These are phyloP conservation scores for Lycocerus yunnanus DNA, from an alignment of 2,888 invertebrate genomes.

Conservation along the genomic window DNA sequence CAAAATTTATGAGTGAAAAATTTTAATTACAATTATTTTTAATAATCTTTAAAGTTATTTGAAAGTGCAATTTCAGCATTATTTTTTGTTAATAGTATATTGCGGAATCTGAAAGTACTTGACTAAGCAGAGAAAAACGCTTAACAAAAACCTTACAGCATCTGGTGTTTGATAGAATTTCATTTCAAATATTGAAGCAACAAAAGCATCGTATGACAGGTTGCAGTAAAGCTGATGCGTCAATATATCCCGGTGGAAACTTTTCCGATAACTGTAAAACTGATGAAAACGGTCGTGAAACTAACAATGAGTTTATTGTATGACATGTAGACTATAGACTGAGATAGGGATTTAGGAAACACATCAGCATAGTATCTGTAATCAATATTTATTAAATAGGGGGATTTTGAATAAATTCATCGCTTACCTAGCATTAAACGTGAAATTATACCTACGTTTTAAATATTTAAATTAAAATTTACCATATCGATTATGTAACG, in stretches of 20 bases:
- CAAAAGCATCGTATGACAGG: slow-evolving; percentile 23
- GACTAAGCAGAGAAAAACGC: slow-evolving; percentile 10
- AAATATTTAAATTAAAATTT: slow-evolving; percentile 1
- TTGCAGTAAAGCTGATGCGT: slow-evolving; percentile 29
- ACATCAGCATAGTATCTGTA: slow-evolving; percentile 8
- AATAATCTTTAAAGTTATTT: neutral
- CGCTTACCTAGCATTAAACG: neutral
- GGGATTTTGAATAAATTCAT: neutral
- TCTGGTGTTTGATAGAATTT: slow-evolving; percentile 25
- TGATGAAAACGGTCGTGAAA: slow-evolving; percentile 28
- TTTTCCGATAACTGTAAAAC: slow-evolving; percentile 22
- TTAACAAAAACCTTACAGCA: slow-evolving; percentile 22
- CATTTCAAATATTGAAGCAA: slow-evolving; percentile 28
- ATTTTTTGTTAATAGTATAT: neutral
- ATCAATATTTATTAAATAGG: slow-evolving; percentile 15
- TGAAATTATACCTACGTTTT: neutral
- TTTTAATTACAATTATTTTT: neutral
- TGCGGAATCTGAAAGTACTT: neutral
- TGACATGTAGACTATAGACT: slow-evolving; percentile 17
- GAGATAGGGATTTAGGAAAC: slow-evolving; percentile 7
- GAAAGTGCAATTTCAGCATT: neutral
- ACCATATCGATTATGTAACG: neutral
- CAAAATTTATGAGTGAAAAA: neutral
- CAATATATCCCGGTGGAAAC: slow-evolving; percentile 25
- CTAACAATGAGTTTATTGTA: slow-evolving; percentile 26